Base-by-base conservation (phyloP, 2,888 invertebrate species). In the Nomada fucata region DNA sequence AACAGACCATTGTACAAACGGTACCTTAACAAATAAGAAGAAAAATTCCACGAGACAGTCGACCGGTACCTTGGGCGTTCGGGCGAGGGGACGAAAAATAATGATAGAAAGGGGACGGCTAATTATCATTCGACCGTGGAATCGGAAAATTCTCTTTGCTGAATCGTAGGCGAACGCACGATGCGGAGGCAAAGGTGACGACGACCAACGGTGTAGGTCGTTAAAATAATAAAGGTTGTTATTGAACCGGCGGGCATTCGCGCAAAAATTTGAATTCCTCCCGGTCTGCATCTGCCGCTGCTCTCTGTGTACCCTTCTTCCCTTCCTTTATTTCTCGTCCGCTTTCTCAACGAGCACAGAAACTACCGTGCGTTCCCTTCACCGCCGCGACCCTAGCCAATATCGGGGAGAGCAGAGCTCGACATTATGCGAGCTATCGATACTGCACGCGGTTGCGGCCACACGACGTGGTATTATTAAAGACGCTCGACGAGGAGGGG, bases 211-310 rank as follows among this genome's bases (percentile, higher is more conserved):
- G 79, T 67, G 82, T 78, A 77, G 86, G 87, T 91, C 88, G 91
- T 91, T 92, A 89, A 91, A 92, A 92, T 91, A 92, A 92, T 91
- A 92, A 91, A 91, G 88, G 82, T 88, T 92, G 90, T 91, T 92
- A 91, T 92, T 89, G 87, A 88, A 91, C 84, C 78, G 85, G 77
- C 82, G 85, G 87, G 82, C 71, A 80, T 79, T 78, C 67, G 78
- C 70, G 72, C 63, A 87, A 89, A 90, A 91, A 92, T 91, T 91
- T 89, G 88, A 92, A 92, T 92, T 90, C 84, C 88, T 88, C 83
- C 85, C 87, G 83, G 47, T 52, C 59, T 77, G 89, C 90, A 90
- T 90, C 89, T 88, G 90, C 89, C 90, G 90, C 81, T 82, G 71
- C 83, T 81, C 86, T 82, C 71, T 83, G 79, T 69, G 50, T 65